Evolutionary conservation across 2,888 invertebrate genomes (phyloP), one percentile per base, ranked within the genome.

Genomic region (Steinernema scapterisci): DNA sequence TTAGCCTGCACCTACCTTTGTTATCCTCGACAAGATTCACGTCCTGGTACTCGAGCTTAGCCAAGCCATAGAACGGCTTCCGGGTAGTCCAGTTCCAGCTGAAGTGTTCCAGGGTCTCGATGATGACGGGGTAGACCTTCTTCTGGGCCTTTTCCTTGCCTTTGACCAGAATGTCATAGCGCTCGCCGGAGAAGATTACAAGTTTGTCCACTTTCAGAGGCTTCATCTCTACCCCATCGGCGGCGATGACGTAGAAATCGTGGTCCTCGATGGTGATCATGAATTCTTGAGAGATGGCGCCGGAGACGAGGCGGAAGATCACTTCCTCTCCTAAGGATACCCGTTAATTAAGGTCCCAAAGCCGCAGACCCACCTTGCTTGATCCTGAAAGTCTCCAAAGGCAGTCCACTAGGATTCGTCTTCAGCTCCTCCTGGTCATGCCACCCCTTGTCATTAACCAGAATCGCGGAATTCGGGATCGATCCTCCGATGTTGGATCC

Each of bases 171-270:
- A 86, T 73, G 73, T 86, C 86, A 74, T 86, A 87, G 19, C 86
- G 75, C 70, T 86, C 86, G 25, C 86, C 86, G 1, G 84, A 82
- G 77, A 86, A 86, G 13, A 86, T 75, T 48, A 83, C 80, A 25
- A 86, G 71, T 16, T 82, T 76, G 72, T 85, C 82, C 19, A 80
- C 71, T 74, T 73, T 51, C 73, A 52, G 75, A 1, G 82, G 82
- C 0, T 77, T 74, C 9, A 81, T 77, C 51, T 81, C 80, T 45
- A 76, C 76, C 11, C 83, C 82, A 72, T 82, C 82, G 0, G 80
- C 80, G 0, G 80, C 74, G 2, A 81, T 79, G 11, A 83, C 72
- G 9, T 73, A 76, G 77, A 83, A 77, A 13, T 45, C 71, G 27
- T 45, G 46, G 45, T 71, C 48, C 45, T 71, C 44, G 6, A 71